Conservation (phyloP, 2,797 vertebrate genomes). For the Rhinogobio ventralis region DNA sequence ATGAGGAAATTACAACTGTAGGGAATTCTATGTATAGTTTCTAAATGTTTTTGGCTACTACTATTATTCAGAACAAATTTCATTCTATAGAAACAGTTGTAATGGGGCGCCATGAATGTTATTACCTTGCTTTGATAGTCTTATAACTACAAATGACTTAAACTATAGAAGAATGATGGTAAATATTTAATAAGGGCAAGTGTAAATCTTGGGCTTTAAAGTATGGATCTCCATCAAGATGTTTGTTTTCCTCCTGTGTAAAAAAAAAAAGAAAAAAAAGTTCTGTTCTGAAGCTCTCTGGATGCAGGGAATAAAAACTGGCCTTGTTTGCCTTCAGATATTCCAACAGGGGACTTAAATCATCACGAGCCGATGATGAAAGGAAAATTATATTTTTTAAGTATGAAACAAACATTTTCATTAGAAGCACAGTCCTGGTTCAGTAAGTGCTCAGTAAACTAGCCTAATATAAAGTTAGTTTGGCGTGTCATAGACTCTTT, state of each 20-base stretch:
- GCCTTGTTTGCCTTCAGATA: neutral
- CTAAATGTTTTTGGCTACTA: neutral
- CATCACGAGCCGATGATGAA: neutral
- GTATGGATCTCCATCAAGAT: constrained; percentile 1
- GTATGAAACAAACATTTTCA: constrained; percentile 1
- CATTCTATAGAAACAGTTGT: neutral
- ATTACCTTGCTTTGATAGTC: neutral
- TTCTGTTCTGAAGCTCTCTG: neutral
- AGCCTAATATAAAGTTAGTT: neutral
- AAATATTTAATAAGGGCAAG: neutral
- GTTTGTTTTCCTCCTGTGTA: constrained; percentile 23
- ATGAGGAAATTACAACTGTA: neutral
- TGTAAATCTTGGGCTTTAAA: neutral
- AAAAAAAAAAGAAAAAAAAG: neutral
- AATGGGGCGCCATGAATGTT: neutral
- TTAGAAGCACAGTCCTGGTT: neutral
- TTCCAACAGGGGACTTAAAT: constrained; percentile 2
- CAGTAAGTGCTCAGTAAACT: neutral
- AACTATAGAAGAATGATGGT: neutral
- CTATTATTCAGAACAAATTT: neutral
- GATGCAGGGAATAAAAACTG: neutral
- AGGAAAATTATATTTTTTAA: neutral
- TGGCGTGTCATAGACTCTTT: neutral
- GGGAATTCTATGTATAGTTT: neutral
- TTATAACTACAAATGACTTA: neutral